phyloP scores from a whole-genome alignment of 2,888 invertebrate genomes.

The Panzeria rudis region DNA sequence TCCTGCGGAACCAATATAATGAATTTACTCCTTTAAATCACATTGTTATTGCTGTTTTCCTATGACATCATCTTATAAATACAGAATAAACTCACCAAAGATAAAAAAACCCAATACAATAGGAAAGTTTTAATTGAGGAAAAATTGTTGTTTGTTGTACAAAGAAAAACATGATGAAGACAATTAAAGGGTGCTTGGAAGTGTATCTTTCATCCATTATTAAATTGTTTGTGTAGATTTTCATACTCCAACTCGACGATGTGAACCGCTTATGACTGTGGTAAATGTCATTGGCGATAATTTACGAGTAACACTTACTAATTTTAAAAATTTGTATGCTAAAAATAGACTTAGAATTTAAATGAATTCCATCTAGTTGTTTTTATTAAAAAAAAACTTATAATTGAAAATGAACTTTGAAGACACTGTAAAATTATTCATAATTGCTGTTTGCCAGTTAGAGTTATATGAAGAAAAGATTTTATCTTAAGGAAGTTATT shows the following conservation, averaged over 20 bases:
- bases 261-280: constrained; percentile 21
- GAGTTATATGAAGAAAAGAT: constrained; percentile 40
- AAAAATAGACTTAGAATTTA: constrained; percentile 67
- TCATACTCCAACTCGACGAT: not conserved
- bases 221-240: constrained; percentile 37
- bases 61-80: constrained; percentile 65
- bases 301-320: constrained; percentile 69
- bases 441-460: constrained; percentile 39
- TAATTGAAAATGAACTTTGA: constrained; percentile 68
- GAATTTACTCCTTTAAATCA: constrained; percentile 27
- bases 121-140: constrained; percentile 66
- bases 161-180: constrained; percentile 49
- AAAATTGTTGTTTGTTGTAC: constrained; percentile 41
- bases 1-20: not conserved
- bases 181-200: constrained; percentile 62
- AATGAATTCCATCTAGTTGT: constrained; percentile 19
- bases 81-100: constrained; percentile 18
- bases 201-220: constrained; percentile 11
- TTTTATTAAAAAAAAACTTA: constrained; percentile 37
- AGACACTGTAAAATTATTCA: constrained; percentile 45
- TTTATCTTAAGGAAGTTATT: constrained; percentile 62
- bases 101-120: constrained; percentile 20
- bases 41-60: constrained; percentile 45
- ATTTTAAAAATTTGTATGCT: constrained; percentile 59
- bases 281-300: constrained; percentile 61